Percentiles rank a stretch among this genome's conserved stretches.
These are phyloP conservation scores for Oppia nitens DNA, from an alignment of 1,140 invertebrate species.

Conservation along the genomic window DNA sequence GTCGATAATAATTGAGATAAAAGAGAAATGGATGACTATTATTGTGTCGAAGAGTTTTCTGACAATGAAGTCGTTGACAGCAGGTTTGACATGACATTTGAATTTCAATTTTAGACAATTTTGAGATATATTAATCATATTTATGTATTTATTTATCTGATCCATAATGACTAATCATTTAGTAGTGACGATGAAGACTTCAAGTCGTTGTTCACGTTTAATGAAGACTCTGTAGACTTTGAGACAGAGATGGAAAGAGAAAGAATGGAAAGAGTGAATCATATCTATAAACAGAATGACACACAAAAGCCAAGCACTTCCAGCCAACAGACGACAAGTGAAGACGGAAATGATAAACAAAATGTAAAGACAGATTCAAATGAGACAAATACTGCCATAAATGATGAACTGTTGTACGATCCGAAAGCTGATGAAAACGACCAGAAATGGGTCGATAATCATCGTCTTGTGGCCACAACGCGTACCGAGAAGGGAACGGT, in stretches of 20 bases:
- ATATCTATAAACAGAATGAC: neutral
- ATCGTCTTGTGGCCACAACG: conserved; percentile 20
- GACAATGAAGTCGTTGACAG: neutral
- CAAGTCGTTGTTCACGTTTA: neutral
- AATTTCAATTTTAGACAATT: neutral
- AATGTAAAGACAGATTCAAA: neutral
- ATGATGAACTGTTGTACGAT: conserved; percentile 39
- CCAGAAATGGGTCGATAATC: conserved; percentile 37
- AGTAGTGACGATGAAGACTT: conserved; percentile 1
- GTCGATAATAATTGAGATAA: neutral
- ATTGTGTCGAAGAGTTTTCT: neutral
- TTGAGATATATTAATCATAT: neutral
- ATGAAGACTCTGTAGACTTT: conserved; percentile 2
- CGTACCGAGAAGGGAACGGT: neutral
- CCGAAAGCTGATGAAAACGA: conserved; percentile 40
- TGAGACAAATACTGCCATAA: too few species aligned
- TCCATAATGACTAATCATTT: neutral
- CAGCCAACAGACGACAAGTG: neutral
- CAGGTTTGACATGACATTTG: neutral
- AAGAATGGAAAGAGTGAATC: conserved; percentile 1
- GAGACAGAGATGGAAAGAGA: conserved; percentile 13
- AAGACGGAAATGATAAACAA: neutral
- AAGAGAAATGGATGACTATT: conserved; percentile 22
- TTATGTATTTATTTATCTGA: neutral
- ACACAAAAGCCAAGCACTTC: neutral